Evolutionary conservation across 2,113 vertebrate genomes (phyloP).

Genomic region (Clupea harengus): DNA sequence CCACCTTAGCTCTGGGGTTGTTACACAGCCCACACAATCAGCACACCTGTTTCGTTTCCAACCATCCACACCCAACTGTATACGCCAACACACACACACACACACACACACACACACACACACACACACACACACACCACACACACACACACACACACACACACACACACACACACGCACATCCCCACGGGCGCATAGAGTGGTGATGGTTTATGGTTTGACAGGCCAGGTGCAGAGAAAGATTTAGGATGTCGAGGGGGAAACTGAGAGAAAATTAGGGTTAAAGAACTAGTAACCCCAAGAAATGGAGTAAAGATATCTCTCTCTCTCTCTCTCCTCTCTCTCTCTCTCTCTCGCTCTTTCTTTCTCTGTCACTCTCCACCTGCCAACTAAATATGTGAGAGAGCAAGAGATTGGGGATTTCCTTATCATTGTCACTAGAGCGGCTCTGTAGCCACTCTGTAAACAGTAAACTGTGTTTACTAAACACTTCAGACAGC

Average conservation of each 20-base stretch:
- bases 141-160: constrained; percentile 17
- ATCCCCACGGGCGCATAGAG: not conserved
- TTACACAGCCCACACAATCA: not conserved
- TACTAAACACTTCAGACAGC: not conserved
- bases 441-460: not conserved
- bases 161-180: constrained; percentile 32
- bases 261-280: not conserved
- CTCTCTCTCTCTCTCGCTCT: not conserved
- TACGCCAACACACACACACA: not conserved
- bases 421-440: not conserved
- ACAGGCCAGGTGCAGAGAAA: not conserved
- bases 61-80: not conserved
- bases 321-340: not conserved
- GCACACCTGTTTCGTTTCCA: not conserved
- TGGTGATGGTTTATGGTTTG: not conserved
- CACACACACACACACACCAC: constrained; percentile 30
- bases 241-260: not conserved
- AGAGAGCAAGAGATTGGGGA: not conserved
- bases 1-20: not conserved
- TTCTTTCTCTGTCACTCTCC: not conserved
- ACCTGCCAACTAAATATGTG: not conserved
- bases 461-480: not conserved
- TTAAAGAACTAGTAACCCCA: not conserved
- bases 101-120: not conserved
- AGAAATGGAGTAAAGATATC: not conserved